Evolutionary conservation across 2,888 invertebrate species (phyloP), one percentile per base, ranked within the genome.

Genomic region (Drosophila melanosoma): DNA sequence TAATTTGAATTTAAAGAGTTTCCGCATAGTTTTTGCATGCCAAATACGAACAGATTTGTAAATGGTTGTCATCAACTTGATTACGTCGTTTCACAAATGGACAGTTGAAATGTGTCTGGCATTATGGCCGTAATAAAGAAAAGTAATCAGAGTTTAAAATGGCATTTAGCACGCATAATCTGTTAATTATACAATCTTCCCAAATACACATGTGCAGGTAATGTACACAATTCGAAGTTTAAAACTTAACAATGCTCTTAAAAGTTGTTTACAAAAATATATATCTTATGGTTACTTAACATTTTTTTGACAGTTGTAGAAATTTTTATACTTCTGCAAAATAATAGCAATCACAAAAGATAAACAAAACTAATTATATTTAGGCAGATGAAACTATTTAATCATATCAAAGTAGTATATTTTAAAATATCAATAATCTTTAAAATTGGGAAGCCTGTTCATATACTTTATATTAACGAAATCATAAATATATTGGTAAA

Each of bases 1-100:
- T 89, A 87, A 85, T 85, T 85, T 85, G 84, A 87, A 83, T 89
- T 83, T 81, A 66, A 85, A 89, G 74, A 77, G 78, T 87, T 85
- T 85, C 85, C 85, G 85, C 87, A 83, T 83, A 71, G 87, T 57
- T 74, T 77, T 60, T 63, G 72, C 78, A 73, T 63, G 66, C 76
- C 71, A 68, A 74, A 70, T 53, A 62, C 74, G 71, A 69, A 74
- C 66, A 69, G 68, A 64, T 71, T 75, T 74, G 71, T 51, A 68
- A 82, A 76, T 74, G 53, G 64, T 69, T 75, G 81, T 80, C 77
- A 64, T 72, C 82, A 63, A 70, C 48, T 60, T 74, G 79, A 76
- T 76, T 83, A 70, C 69, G 64, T 52, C 57, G 73, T 45, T 61
- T 54, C 56, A 66, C 60, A 58, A 69, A 69, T 69, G 64, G 38